phyloP scores from a whole-genome alignment of 2,113 vertebrate genomes.

The Corvus cornix region DNA sequence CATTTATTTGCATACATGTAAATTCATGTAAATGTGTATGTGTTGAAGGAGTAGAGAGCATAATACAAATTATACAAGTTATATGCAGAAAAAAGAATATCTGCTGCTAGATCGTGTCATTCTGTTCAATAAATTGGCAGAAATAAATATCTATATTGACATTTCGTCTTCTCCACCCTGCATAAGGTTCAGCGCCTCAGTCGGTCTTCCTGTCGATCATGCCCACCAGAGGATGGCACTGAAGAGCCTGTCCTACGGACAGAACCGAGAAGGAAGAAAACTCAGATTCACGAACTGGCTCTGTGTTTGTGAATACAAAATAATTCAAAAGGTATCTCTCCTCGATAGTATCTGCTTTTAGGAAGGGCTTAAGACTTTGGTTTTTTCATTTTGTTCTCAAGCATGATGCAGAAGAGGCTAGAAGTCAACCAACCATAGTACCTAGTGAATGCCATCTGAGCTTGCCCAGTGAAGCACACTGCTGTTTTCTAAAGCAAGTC shows the following conservation, averaged over 20 bases:
- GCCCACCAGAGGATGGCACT: neutral
- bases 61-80: neutral
- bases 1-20: neutral
- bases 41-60: neutral
- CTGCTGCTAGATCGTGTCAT: neutral
- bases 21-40: neutral
- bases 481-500: neutral
- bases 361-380: neutral
- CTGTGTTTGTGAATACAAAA: neutral
- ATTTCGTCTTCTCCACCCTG: neutral
- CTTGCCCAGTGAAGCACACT: neutral
- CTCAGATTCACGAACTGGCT: neutral
- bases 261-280: neutral
- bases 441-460: neutral
- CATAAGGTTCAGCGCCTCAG: fast-evolving
- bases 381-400: neutral
- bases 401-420: neutral
- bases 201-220: fast-evolving
- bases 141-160: neutral
- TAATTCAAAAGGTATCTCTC: neutral
- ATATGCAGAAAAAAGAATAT: neutral
- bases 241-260: neutral
- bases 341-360: neutral
- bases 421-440: neutral
- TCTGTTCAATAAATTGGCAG: neutral